Conservation (phyloP, 2,888 invertebrate species). For the Oscheius sp. region DNA sequence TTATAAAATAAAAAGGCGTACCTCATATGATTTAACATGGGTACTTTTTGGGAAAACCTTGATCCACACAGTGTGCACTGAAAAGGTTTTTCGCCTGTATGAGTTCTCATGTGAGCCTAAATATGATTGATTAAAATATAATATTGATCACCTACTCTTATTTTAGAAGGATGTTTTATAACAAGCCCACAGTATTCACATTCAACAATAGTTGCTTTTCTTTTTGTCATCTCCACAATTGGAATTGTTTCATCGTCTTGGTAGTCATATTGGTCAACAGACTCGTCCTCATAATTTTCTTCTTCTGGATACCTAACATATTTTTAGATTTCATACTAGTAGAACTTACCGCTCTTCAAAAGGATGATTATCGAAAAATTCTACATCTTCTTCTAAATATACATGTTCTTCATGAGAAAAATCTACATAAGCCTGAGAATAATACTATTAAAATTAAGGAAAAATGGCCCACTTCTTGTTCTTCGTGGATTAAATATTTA, state of each 20-base stretch:
- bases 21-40: conserved; percentile 52
- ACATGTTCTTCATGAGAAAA: conserved; percentile 1
- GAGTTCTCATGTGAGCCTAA: conserved; percentile 66
- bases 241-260: not conserved
- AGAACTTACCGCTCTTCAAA: conserved; percentile 6
- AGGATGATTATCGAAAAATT: conserved; percentile 3
- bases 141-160: conserved; percentile 40
- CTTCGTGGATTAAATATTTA: not conserved
- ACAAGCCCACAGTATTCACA: conserved; percentile 61
- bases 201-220: conserved; percentile 39
- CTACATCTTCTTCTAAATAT: conserved; percentile 20
- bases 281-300: not conserved
- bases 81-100: conserved; percentile 66
- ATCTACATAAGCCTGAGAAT: not conserved
- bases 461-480: not conserved
- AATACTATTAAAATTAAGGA: not conserved
- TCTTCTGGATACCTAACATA: not conserved
- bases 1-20: too few species aligned
- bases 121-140: conserved; percentile 11
- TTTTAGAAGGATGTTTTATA: conserved; percentile 62
- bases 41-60: conserved; percentile 59
- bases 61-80: conserved; percentile 58
- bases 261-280: not conserved
- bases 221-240: not conserved
- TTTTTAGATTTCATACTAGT: not conserved